These are phyloP conservation scores for Tetheella fluctuosa DNA, from an alignment of 2,888 invertebrate species.

Conservation along the genomic window DNA sequence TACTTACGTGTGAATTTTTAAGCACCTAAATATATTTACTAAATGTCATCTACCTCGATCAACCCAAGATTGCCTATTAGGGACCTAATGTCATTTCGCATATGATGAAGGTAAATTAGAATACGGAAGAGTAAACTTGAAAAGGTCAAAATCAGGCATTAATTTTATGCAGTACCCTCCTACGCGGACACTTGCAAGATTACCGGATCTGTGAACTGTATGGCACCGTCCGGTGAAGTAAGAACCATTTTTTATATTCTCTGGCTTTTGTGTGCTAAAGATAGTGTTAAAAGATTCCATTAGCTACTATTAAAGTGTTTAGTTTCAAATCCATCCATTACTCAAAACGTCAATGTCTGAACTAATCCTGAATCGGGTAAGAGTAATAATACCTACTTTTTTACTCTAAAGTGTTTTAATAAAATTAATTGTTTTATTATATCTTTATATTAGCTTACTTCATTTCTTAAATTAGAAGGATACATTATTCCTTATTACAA, in stretches of 20 bases:
- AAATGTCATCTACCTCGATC: neutral
- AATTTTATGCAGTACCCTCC: slow-evolving; percentile 4
- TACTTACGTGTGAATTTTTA: too few relatives aligned
- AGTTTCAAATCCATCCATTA: neutral
- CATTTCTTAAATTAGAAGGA: too few relatives aligned
- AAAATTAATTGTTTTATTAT: neutral
- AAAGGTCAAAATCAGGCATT: slow-evolving; percentile 6
- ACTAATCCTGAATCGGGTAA: neutral
- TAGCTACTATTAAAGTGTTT: neutral
- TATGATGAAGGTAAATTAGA: slow-evolving; percentile 5
- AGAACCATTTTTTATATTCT: neutral
- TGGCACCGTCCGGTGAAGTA: neutral
- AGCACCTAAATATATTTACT: too few relatives aligned
- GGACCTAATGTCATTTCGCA: neutral
- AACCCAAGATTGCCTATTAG: neutral
- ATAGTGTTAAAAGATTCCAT: neutral
- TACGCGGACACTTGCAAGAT: slow-evolving; percentile 3
- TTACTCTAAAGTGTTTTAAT: too few relatives aligned
- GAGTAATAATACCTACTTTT: neutral
- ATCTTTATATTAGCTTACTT: neutral
- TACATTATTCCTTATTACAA: too few relatives aligned
- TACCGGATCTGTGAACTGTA: neutral
- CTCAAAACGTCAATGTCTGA: neutral
- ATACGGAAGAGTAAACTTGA: slow-evolving; percentile 1
- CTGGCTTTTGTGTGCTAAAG: neutral